Conservation (phyloP, 2,113 vertebrate species). For the Sturnira hondurensis region DNA sequence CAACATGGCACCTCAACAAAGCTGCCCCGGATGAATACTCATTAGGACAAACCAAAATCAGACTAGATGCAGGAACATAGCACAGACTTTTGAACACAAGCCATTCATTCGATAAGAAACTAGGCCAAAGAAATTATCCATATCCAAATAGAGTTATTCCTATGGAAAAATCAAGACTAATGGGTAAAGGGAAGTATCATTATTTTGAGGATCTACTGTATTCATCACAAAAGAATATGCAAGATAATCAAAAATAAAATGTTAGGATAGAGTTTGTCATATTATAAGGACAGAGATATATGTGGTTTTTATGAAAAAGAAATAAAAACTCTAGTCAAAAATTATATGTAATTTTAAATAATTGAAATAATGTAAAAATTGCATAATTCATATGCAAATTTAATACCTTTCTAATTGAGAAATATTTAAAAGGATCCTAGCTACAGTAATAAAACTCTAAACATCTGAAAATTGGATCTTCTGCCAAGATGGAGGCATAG, state of each 20-base stretch:
- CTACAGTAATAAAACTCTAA: background rate
- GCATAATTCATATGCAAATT: background rate
- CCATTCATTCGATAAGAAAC: background rate
- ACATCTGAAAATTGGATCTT: background rate
- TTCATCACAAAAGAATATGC: background rate
- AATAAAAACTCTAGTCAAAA: background rate
- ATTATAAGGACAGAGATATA: background rate
- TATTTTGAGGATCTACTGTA: background rate
- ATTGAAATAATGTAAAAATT: background rate
- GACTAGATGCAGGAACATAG: background rate
- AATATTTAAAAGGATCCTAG: background rate
- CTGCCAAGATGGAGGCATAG: too few species aligned
- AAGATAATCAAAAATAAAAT: background rate
- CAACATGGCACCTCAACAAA: background rate
- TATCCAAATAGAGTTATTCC: background rate
- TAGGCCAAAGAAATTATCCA: background rate
- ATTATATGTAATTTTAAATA: background rate
- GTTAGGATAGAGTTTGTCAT: background rate
- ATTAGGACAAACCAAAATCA: background rate
- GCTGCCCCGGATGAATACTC: background rate
- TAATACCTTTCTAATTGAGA: background rate
- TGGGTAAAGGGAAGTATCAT: background rate
- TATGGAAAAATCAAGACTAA: background rate
- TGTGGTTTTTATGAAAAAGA: background rate
- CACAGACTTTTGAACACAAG: background rate